phyloP scores from a whole-genome alignment of 2,888 invertebrate species.

The Bombyx huttoni region DNA sequence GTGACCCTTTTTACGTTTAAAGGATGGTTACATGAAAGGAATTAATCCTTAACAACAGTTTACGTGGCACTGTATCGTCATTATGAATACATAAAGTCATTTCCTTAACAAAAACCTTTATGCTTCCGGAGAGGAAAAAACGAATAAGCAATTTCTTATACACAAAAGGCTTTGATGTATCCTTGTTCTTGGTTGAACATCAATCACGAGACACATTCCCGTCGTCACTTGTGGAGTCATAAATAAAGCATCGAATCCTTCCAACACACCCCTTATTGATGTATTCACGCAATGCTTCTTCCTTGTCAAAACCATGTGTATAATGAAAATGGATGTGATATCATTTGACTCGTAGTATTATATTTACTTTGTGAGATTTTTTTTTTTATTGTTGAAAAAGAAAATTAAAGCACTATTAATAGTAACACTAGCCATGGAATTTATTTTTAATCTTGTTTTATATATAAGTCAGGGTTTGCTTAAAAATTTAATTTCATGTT shows the following conservation, averaged over 20 bases:
- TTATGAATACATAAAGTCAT: background rate
- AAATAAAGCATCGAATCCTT: constrained; percentile 49
- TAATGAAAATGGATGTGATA: background rate
- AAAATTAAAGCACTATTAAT: too few relatives aligned
- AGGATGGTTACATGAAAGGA: too few relatives aligned
- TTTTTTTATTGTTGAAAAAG: too few relatives aligned
- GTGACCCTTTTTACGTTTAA: too few relatives aligned
- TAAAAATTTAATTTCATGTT: too few relatives aligned
- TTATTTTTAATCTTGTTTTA: too few relatives aligned
- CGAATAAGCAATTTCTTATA: constrained; percentile 24
- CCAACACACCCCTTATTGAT: constrained; percentile 43
- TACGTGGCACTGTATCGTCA: too few relatives aligned
- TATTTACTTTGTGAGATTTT: too few relatives aligned
- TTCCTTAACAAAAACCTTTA: background rate
- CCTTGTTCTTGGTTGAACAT: constrained; percentile 42
- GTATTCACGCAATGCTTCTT: constrained; percentile 42
- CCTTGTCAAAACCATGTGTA: constrained; percentile 12
- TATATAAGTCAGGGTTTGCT: too few relatives aligned
- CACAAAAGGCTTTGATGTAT: constrained; percentile 46
- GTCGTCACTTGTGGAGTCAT: constrained; percentile 41
- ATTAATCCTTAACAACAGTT: too few relatives aligned
- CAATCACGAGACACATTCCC: constrained; percentile 47
- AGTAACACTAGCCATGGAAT: too few relatives aligned
- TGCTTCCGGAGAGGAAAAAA: constrained; percentile 15
- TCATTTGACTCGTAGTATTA: background rate